Conservation (phyloP, 2,797 vertebrate species). For the Centropyge bicolor region DNA sequence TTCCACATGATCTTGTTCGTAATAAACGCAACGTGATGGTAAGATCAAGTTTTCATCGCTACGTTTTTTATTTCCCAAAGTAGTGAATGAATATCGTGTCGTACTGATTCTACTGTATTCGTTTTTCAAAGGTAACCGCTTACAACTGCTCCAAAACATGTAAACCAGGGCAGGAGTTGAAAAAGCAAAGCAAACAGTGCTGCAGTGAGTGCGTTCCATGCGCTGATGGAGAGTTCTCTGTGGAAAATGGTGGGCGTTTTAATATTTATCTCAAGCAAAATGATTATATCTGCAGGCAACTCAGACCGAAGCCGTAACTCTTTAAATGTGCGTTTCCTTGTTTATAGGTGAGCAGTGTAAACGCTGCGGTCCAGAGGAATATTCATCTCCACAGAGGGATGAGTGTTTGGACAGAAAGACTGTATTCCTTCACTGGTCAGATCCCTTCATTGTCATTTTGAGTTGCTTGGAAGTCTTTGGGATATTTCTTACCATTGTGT, state of each 20-base stretch:
- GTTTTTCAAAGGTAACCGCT: constrained; percentile 48
- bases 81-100: not conserved
- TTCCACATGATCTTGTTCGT: not conserved
- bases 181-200: not conserved
- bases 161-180: constrained; percentile 42
- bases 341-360: constrained; percentile 41
- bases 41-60: constrained; percentile 15
- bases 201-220: constrained; percentile 62
- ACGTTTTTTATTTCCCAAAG: not conserved
- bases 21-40: constrained; percentile 15
- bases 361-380: accelerated
- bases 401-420: constrained; percentile 27
- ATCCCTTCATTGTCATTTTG: constrained; percentile 66
- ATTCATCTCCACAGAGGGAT: constrained; percentile 26
- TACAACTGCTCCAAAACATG: constrained; percentile 74
- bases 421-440: constrained; percentile 51
- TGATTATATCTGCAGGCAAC: not conserved
- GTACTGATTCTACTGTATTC: constrained; percentile 4
- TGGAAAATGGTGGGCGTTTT: constrained; percentile 41
- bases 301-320: not conserved
- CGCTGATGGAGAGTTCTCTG: constrained; percentile 34
- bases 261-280: not conserved
- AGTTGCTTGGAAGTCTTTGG: constrained; percentile 34
- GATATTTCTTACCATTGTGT: constrained; percentile 50
- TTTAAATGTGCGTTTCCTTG: constrained; percentile 4